A percentile compares a stretch with the other conserved stretches of the same genome.
Evolutionary conservation across 2,113 vertebrate species (phyloP).

Genomic region (Mormyrus lacerda): DNA sequence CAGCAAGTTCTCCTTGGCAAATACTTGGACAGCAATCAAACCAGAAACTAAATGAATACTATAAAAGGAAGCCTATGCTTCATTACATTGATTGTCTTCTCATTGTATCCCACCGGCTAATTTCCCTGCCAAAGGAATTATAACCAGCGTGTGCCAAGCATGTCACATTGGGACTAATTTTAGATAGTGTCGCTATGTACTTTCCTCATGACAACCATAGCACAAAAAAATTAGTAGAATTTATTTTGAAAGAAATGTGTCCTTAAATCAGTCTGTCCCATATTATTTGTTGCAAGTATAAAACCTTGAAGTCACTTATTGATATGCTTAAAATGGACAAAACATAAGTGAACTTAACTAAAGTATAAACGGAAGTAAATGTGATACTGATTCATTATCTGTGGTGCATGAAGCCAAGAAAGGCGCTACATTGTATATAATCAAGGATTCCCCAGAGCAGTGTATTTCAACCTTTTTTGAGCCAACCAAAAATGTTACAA

Average conservation of each 20-base stretch:
- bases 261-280: not conserved
- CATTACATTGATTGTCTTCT: not conserved
- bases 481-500: too few species aligned
- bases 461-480: too few species aligned
- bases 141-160: not conserved
- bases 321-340: not conserved
- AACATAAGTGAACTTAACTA: not conserved
- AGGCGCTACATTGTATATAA: not conserved
- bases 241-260: not conserved
- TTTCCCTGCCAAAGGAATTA: not conserved
- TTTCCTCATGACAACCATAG: not conserved
- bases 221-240: not conserved
- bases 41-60: not conserved
- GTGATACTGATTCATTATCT: not conserved
- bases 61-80: not conserved
- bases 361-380: not conserved
- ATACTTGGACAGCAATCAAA: not conserved
- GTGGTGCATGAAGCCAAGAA: not conserved
- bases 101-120: not conserved
- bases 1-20: not conserved
- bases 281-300: not conserved
- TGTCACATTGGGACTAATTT: conserved; percentile 23
- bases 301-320: not conserved
- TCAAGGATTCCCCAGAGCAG: too few species aligned
- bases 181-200: conserved; percentile 2